These are phyloP conservation scores for Campoplex capitator DNA, from an alignment of 2,888 invertebrate genomes.

Conservation along the genomic window DNA sequence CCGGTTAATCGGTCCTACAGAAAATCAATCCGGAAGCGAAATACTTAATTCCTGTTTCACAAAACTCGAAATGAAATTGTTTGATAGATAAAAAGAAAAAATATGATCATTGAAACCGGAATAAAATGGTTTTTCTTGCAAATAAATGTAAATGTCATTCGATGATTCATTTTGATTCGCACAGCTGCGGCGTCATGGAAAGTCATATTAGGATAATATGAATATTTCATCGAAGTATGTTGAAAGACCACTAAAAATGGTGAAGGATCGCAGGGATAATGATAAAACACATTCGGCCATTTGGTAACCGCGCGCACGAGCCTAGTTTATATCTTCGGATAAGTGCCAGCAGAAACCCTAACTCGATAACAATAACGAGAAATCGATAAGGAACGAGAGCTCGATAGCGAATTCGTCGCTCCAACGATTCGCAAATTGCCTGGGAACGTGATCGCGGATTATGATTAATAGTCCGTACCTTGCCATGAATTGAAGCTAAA, in stretches of 20 bases:
- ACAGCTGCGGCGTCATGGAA: neutral
- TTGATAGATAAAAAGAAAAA: neutral
- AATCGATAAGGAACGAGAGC: conserved; percentile 66
- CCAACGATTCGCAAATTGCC: conserved; percentile 71
- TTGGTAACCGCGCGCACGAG: conserved; percentile 63
- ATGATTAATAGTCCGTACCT: conserved; percentile 72
- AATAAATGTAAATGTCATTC: neutral
- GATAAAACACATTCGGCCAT: conserved; percentile 64
- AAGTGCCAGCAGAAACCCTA: conserved; percentile 57
- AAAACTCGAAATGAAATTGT: neutral
- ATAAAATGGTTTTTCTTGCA: neutral
- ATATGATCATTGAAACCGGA: neutral
- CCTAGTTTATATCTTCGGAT: conserved; percentile 63
- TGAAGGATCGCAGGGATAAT: conserved; percentile 46
- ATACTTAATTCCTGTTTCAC: neutral
- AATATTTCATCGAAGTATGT: conserved; percentile 43
- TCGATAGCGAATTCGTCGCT: conserved; percentile 60
- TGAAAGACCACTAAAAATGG: neutral
- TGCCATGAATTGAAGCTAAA: conserved; percentile 69
- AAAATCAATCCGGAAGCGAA: neutral
- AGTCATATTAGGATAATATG: neutral
- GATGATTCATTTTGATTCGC: neutral
- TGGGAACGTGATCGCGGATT: conserved; percentile 65
- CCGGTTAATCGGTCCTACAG: neutral
- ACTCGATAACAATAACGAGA: conserved; percentile 66